These are phyloP conservation scores for Bibio marci DNA, from an alignment of 2,888 invertebrate genomes.

Conservation along the genomic window DNA sequence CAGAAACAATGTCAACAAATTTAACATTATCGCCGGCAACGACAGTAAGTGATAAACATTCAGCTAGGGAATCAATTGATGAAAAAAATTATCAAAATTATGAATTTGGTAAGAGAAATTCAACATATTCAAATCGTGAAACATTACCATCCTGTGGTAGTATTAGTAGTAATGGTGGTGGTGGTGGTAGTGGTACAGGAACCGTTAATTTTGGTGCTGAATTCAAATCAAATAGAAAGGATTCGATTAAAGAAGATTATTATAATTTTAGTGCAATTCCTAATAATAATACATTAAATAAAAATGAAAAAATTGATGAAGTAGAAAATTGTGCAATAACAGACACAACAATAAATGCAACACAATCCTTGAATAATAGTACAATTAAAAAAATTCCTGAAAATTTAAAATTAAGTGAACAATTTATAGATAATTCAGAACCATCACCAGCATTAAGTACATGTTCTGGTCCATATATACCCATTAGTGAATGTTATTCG, in stretches of 20 bases:
- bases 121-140: slow-evolving; percentile 25
- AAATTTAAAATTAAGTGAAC: slow-evolving; percentile 25
- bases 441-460: slow-evolving; percentile 46
- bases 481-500: slow-evolving; percentile 82
- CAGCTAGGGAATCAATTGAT: no score
- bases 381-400: slow-evolving; percentile 28
- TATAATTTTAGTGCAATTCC: slow-evolving; percentile 3
- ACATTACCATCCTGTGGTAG: slow-evolving; percentile 9
- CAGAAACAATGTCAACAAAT: no score
- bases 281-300: background rate
- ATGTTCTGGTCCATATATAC: slow-evolving; percentile 72
- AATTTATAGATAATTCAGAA: slow-evolving; percentile 25
- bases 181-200: no score
- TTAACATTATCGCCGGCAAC: no score
- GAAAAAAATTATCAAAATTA: slow-evolving; percentile 13
- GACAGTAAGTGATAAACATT: no score
- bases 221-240: background rate
- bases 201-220: no score
- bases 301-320: slow-evolving; percentile 4
- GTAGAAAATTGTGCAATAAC: background rate
- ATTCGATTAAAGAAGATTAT: slow-evolving; percentile 1
- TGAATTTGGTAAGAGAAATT: slow-evolving; percentile 24
- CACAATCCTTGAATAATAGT: slow-evolving; percentile 18
- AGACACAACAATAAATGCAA: slow-evolving; percentile 8
- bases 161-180: no score